A percentile compares a stretch with the other conserved stretches of the same genome.
Conservation (phyloP, 2,113 vertebrate species). For the Cairina moschata region DNA sequence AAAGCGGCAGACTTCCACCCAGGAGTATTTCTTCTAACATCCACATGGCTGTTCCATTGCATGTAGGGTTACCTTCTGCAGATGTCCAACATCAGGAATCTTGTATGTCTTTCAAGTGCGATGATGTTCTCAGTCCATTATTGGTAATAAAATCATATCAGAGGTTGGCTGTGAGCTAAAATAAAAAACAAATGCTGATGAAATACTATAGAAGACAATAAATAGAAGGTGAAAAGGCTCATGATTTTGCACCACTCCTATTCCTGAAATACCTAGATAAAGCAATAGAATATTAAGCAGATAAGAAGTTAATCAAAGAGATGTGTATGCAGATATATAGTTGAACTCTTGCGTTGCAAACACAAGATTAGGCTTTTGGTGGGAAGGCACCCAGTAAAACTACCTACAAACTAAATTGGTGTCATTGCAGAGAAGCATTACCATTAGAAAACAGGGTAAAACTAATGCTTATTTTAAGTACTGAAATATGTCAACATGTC, state of each 20-base stretch:
- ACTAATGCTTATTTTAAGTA: conserved; percentile 58
- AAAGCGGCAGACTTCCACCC: background rate
- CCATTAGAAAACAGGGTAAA: conserved; percentile 69
- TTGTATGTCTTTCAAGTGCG: accelerated
- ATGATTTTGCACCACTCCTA: background rate
- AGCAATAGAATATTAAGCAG: background rate
- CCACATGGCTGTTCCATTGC: accelerated
- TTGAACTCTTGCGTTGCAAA: conserved; percentile 54
- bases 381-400: conserved; percentile 16
- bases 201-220: background rate
- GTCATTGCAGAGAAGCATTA: conserved; percentile 47
- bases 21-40: background rate
- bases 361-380: conserved; percentile 52
- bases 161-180: background rate
- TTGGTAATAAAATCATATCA: background rate
- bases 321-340: background rate
- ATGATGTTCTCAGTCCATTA: accelerated
- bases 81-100: accelerated
- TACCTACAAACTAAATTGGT: conserved; percentile 45
- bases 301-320: conserved; percentile 58
- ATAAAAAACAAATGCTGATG: background rate
- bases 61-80: background rate
- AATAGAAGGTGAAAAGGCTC: background rate
- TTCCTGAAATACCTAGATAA: background rate
- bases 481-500: conserved; percentile 58